Percentiles rank a stretch among this genome's conserved stretches.
Evolutionary conservation across 2,888 invertebrate genomes (phyloP).

Genomic region (Parapristionchus giblindavisi): DNA sequence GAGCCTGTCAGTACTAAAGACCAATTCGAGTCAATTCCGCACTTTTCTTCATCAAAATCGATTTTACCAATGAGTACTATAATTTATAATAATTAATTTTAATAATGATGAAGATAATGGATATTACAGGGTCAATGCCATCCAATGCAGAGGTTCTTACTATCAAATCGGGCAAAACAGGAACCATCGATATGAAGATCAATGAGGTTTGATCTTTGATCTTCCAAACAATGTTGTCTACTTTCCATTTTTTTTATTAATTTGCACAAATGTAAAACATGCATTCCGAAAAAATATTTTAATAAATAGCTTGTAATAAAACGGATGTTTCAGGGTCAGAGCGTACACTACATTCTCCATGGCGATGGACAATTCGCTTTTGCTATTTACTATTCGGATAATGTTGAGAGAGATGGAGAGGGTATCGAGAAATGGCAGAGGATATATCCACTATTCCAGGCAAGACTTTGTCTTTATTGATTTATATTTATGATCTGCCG

Average conservation of each 20-base stretch:
- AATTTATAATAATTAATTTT: background rate
- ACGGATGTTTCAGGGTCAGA: background rate
- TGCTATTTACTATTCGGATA: slow-evolving; percentile 51
- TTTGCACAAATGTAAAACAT: too few species aligned
- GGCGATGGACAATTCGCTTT: slow-evolving; percentile 68
- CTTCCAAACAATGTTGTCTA: background rate
- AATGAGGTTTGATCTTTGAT: slow-evolving; percentile 48
- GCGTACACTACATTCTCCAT: slow-evolving; percentile 31
- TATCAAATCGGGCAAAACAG: slow-evolving; percentile 62
- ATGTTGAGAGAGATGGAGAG: slow-evolving; percentile 44
- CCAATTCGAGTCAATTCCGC: too few species aligned
- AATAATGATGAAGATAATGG: background rate
- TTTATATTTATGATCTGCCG: background rate
- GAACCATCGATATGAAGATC: slow-evolving; percentile 52
- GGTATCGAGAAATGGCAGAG: slow-evolving; percentile 46
- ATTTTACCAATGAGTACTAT: too few species aligned
- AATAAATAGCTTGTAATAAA: background rate
- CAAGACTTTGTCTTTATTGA: slow-evolving; percentile 30
- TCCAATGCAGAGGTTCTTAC: slow-evolving; percentile 46
- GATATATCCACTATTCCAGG: slow-evolving; percentile 65
- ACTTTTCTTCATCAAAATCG: too few species aligned
- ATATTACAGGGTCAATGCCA: slow-evolving; percentile 35
- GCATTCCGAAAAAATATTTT: background rate
- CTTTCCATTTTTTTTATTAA: too few species aligned
- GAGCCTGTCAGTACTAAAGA: background rate